phyloP scores from a whole-genome alignment of 1,140 invertebrate genomes.

The Penaeus chinensis region DNA sequence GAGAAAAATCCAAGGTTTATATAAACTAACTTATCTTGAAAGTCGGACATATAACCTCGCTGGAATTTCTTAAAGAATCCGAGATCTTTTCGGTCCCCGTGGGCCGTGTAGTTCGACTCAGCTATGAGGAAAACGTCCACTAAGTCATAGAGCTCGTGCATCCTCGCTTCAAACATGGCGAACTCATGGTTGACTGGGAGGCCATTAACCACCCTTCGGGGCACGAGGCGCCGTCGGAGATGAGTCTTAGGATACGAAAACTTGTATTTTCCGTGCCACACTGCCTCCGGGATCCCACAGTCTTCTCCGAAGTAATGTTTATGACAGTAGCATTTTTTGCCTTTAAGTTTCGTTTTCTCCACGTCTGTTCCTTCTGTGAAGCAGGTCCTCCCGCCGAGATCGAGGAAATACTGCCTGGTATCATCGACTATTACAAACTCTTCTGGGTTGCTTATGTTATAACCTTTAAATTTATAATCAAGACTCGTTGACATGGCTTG shows the following conservation, averaged over 20 bases:
- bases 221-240: slow-evolving; percentile 69
- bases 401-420: background rate
- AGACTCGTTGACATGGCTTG: background rate
- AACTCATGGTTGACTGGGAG: slow-evolving; percentile 73
- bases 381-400: slow-evolving; percentile 24
- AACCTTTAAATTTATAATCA: slow-evolving; percentile 32
- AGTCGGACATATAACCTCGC: slow-evolving; percentile 65
- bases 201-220: slow-evolving; percentile 73
- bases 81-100: slow-evolving; percentile 66
- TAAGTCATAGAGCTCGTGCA: slow-evolving; percentile 73
- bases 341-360: slow-evolving; percentile 5
- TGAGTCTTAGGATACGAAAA: slow-evolving; percentile 27
- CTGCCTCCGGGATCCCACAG: slow-evolving; percentile 65
- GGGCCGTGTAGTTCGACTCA: slow-evolving; percentile 71
- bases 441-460: slow-evolving; percentile 6
- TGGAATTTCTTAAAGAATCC: slow-evolving; percentile 65
- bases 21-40: slow-evolving; percentile 73
- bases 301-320: slow-evolving; percentile 63
- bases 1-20: slow-evolving; percentile 68
- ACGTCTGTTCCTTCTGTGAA: slow-evolving; percentile 52
- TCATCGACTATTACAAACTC: slow-evolving; percentile 24
- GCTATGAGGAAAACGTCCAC: slow-evolving; percentile 77
- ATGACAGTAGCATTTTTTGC: slow-evolving; percentile 56
- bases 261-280: slow-evolving; percentile 60
- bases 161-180: slow-evolving; percentile 73